A percentile compares a stretch with the other conserved stretches of the same genome.
These are phyloP conservation scores for Arctocebus calabarensis DNA, from an alignment of 2,797 vertebrate species.

Conservation along the genomic window DNA sequence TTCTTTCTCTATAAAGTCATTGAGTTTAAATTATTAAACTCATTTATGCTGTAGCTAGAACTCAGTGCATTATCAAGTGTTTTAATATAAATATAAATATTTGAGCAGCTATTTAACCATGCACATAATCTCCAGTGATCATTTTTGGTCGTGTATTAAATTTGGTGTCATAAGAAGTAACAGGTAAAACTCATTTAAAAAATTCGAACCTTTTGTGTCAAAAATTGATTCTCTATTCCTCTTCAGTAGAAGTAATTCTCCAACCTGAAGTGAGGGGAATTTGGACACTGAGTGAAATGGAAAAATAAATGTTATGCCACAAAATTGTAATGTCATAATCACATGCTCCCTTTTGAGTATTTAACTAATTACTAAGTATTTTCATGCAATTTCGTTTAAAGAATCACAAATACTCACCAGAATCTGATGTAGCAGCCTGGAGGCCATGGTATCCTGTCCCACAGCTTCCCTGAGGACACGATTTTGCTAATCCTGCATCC, in stretches of 20 bases:
- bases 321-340: background rate
- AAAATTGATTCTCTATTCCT: background rate
- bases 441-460: background rate
- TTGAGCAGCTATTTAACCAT: background rate
- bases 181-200: background rate
- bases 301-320: background rate
- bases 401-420: background rate
- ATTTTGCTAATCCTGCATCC: background rate
- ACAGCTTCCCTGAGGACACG: background rate
- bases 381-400: background rate
- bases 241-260: background rate
- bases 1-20: background rate
- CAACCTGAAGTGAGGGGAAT: background rate
- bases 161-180: background rate
- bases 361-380: background rate
- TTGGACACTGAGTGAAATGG: background rate
- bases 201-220: background rate
- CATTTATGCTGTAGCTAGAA: background rate
- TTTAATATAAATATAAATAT: conserved; percentile 8
- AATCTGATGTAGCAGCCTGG: background rate
- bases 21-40: background rate
- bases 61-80: background rate
- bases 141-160: background rate
- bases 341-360: background rate
- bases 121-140: background rate